These are phyloP conservation scores for Acanthopagrus latus DNA, from an alignment of 2,797 vertebrate species.

Conservation along the genomic window DNA sequence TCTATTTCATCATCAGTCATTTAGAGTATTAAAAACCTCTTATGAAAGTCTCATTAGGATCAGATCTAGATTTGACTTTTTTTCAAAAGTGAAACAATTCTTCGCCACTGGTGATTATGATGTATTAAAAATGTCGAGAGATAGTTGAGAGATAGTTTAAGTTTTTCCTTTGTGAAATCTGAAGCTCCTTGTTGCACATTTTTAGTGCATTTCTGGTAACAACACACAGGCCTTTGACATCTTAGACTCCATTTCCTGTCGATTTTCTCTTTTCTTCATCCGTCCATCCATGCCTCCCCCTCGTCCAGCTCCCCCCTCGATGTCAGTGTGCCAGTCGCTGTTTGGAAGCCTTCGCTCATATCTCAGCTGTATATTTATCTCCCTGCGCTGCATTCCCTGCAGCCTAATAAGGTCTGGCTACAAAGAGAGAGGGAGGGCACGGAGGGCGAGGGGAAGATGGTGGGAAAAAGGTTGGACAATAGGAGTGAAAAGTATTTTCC, in stretches of 20 bases:
- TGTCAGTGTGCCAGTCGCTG: conserved; percentile 64
- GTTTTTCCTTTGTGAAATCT: neutral
- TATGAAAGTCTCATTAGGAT: neutral
- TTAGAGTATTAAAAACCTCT: too few species aligned
- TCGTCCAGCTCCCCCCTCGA: neutral
- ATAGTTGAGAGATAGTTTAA: fast-evolving
- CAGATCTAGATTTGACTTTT: neutral
- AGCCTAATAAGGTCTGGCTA: conserved; percentile 79
- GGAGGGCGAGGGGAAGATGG: conserved; percentile 34
- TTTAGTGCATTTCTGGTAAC: conserved; percentile 22
- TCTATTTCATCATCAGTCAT: neutral
- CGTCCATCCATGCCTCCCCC: neutral
- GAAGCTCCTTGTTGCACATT: conserved; percentile 11
- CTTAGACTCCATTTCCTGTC: conserved; percentile 24
- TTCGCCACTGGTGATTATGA: neutral
- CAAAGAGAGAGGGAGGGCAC: conserved; percentile 33
- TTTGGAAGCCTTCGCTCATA: conserved; percentile 74
- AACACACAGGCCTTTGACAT: conserved; percentile 48
- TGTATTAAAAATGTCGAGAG: neutral
- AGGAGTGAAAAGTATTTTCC: conserved; percentile 67
- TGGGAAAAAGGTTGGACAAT: conserved; percentile 63
- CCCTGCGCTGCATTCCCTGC: conserved; percentile 43
- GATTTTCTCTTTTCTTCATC: conserved; percentile 8
- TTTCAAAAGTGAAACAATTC: neutral
- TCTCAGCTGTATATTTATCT: conserved; percentile 79